phyloP scores from a whole-genome alignment of 2,797 vertebrate genomes.

The Coregonus ussuriensis region DNA sequence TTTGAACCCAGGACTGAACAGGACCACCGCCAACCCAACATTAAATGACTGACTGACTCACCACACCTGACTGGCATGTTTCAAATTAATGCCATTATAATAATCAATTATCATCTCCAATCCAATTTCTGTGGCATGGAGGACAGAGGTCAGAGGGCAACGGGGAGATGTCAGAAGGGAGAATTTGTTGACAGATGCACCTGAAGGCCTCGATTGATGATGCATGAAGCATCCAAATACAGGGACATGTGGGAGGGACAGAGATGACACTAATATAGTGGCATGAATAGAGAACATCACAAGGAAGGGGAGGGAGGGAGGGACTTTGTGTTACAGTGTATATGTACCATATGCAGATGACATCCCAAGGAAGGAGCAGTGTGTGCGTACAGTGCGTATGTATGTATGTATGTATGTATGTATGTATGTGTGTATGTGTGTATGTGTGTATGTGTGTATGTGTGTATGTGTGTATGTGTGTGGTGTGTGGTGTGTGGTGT shows the following conservation, averaged over 20 bases:
- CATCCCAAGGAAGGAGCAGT: background rate
- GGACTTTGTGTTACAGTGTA: too few species aligned
- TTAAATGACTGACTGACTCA: slow-evolving; percentile 23
- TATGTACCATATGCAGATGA: too few species aligned
- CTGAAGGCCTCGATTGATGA: too few species aligned
- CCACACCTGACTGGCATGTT: slow-evolving; percentile 1
- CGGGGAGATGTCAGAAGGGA: too few species aligned
- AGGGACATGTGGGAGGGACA: background rate
- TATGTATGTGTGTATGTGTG: slow-evolving; percentile 1
- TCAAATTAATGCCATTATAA: slow-evolving; percentile 39
- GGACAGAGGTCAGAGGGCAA: slow-evolving; percentile 8
- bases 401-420: background rate
- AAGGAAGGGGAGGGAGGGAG: too few species aligned
- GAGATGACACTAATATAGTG: background rate
- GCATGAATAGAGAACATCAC: background rate
- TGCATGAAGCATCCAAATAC: background rate
- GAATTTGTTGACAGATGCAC: too few species aligned
- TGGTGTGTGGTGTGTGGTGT: background rate
- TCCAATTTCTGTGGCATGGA: slow-evolving; percentile 4
- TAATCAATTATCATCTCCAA: slow-evolving; percentile 11
- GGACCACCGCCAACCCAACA: slow-evolving; percentile 19
- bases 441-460: background rate
- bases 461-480: background rate
- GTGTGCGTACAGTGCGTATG: background rate
- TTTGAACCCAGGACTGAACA: background rate